These are phyloP conservation scores for Chymomyza procnemis DNA, from an alignment of 2,888 invertebrate species.

Conservation along the genomic window DNA sequence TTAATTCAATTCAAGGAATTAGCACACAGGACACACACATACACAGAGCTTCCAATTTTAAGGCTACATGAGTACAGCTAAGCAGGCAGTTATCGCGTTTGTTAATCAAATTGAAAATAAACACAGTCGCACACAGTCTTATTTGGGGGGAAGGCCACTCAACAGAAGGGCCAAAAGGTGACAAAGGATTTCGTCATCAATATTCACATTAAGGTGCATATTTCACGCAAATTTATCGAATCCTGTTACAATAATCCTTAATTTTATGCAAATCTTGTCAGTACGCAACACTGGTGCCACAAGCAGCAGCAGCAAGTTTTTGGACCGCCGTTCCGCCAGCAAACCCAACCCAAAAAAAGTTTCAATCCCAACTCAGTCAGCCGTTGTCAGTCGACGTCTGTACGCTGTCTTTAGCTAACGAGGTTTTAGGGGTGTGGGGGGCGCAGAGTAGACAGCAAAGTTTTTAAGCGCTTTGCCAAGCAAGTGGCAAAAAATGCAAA, in stretches of 20 bases:
- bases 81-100: background rate
- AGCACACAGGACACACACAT: conserved; percentile 21
- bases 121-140: background rate
- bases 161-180: background rate
- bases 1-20: conserved; percentile 52
- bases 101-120: background rate
- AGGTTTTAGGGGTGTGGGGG: background rate
- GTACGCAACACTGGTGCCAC: conserved; percentile 7
- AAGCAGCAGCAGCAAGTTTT: background rate
- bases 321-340: conserved; percentile 1
- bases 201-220: conserved; percentile 71
- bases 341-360: background rate
- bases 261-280: conserved; percentile 66
- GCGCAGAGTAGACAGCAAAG: conserved; percentile 28
- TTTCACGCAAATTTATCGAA: conserved; percentile 63
- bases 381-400: background rate
- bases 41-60: background rate
- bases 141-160: background rate
- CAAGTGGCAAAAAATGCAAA: background rate
- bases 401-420: background rate
- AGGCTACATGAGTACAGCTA: background rate
- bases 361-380: background rate
- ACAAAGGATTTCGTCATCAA: conserved; percentile 42
- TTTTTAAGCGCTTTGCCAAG: conserved; percentile 56
- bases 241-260: conserved; percentile 67